These are phyloP conservation scores for Peromyscus melanophrys DNA, from an alignment of 2,797 vertebrate species.

Conservation along the genomic window DNA sequence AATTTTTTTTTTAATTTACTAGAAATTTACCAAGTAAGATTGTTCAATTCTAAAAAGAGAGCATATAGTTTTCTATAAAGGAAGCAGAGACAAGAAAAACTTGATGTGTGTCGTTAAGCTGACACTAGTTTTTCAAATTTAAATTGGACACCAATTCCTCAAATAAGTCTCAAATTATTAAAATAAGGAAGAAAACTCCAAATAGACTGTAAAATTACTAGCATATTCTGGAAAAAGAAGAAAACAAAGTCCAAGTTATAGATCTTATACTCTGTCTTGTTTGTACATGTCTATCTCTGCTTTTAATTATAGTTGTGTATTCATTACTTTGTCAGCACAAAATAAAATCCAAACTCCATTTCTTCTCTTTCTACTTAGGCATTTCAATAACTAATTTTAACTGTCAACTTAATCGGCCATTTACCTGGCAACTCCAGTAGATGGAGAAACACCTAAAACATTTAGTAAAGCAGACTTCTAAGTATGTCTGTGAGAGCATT, in stretches of 20 bases:
- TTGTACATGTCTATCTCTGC: conserved; percentile 53
- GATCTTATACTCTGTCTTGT: conserved; percentile 34
- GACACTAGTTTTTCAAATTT: conserved; percentile 44
- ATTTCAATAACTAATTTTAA: neutral
- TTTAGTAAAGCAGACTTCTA: neutral
- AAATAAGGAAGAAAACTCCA: neutral
- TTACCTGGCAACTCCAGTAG: neutral
- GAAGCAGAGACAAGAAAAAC: neutral
- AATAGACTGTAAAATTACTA: conserved; percentile 17
- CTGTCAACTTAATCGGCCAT: neutral
- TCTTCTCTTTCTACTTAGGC: conserved; percentile 31
- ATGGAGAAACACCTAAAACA: neutral
- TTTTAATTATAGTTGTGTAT: conserved; percentile 30
- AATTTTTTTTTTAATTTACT: neutral
- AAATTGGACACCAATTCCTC: conserved; percentile 37
- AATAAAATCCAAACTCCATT: conserved; percentile 63
- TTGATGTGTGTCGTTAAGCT: neutral
- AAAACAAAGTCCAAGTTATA: neutral
- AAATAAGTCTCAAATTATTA: conserved; percentile 64
- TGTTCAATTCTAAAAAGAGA: conserved; percentile 25
- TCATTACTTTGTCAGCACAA: conserved; percentile 52
- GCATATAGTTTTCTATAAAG: neutral
- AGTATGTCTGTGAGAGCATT: neutral
- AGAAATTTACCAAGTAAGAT: conserved; percentile 49
- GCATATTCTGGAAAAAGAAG: conserved; percentile 40